Evolutionary conservation across 2,888 invertebrate genomes (phyloP), one percentile per base, ranked within the genome.

Genomic region (Portevinia maculata): DNA sequence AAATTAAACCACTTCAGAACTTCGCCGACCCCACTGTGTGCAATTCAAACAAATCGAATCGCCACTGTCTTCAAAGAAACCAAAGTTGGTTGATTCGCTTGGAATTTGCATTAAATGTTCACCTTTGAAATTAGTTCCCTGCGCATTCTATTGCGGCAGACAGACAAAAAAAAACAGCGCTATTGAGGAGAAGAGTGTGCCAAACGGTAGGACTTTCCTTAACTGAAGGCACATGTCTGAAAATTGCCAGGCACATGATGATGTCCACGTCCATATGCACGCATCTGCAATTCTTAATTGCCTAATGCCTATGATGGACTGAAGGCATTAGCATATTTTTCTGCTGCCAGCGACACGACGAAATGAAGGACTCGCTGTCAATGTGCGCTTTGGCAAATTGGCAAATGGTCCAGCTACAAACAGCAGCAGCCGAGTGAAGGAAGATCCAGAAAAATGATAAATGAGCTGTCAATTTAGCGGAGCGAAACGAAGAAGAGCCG

Each of bases 391-490:
- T 69, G 79, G 64, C 57, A 81, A 75, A 74, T 79, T 71, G 64
- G 75, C 79, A 81, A 81, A 71, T 67, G 75, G 75, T 76, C 81
- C 74, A 81, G 60, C 44, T 50, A 5, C 24, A 5, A 24, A 39
- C 11, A 15, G 17, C 17, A 41, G 44, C 19, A 15, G 3, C 13
- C 55, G 48, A 70, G 70, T 70, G 81, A 59, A 21, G 64, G 75
- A 21, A 75, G 75, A 81, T 81, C 48, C 70, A 76, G 48, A 21
- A n/a, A n/a, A 65, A 75, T 81, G 81, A 81, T 81, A 71, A 81
- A 81, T 81, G 75, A 75, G 81, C 81, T 81, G 81, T 69, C 81
- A 81, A 81, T 81, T 81, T 48, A 70, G 70, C 46, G 53, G 19
- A 75, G 75, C 81, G 69, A 64, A 81, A 37, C 75, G 70, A 71